Evolutionary conservation across 2,113 vertebrate genomes (phyloP).

Genomic region (Syngnathus floridae): DNA sequence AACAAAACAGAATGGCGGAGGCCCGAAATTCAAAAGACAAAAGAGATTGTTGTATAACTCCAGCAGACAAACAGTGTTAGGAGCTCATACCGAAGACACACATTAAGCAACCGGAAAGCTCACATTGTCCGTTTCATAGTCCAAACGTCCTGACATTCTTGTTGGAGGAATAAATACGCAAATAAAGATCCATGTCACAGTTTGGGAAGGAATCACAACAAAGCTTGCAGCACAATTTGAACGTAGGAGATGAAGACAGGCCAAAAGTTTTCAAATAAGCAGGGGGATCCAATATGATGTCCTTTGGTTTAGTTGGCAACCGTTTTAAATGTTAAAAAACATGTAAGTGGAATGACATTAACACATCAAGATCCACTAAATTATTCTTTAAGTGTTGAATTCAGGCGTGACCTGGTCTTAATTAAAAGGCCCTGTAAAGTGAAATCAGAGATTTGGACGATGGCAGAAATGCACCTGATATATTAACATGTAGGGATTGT

Average conservation of each 20-base stretch:
- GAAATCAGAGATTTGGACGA: background rate
- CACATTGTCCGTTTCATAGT: slow-evolving; percentile 41
- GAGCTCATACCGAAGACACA: slow-evolving; percentile 60
- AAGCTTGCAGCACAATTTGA: slow-evolving; percentile 42
- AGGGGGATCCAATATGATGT: slow-evolving; percentile 29
- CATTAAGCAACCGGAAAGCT: slow-evolving; percentile 57
- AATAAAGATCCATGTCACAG: slow-evolving; percentile 31
- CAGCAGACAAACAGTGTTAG: slow-evolving; percentile 68
- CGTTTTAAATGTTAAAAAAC: slow-evolving; percentile 29
- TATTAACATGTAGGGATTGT: too few species aligned
- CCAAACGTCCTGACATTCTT: slow-evolving; percentile 38
- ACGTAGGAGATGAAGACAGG: slow-evolving; percentile 1
- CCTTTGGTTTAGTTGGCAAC: slow-evolving; percentile 64
- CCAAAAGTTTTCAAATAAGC: background rate
- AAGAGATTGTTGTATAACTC: slow-evolving; percentile 56
- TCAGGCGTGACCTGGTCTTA: background rate
- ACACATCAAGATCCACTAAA: slow-evolving; percentile 4
- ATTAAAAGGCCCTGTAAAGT: background rate
- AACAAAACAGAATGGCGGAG: slow-evolving; percentile 68
- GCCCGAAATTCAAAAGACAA: slow-evolving; percentile 66
- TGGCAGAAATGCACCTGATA: background rate
- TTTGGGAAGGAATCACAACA: slow-evolving; percentile 47
- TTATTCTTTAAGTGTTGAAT: background rate
- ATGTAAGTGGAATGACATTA: slow-evolving; percentile 17
- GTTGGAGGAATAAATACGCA: slow-evolving; percentile 26